A percentile compares a stretch with the other conserved stretches of the same genome.
phyloP scores from a whole-genome alignment of 2,113 vertebrate genomes.

The Rostratula benghalensis region DNA sequence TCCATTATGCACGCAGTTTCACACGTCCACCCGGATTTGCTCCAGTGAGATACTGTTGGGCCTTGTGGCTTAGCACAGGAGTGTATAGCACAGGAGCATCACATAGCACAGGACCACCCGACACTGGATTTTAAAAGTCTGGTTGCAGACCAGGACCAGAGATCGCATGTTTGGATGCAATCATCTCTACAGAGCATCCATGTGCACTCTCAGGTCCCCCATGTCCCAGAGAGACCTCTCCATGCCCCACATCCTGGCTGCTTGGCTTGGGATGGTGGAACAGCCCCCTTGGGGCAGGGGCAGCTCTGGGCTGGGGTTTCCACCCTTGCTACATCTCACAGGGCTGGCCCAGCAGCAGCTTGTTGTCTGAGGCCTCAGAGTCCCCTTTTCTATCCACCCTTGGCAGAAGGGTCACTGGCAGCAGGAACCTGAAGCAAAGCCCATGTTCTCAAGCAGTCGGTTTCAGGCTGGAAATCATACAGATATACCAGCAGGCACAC shows the following conservation, averaged over 20 bases:
- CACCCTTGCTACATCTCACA: rapidly evolving
- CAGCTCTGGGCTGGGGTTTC: rapidly evolving
- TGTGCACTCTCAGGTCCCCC: rapidly evolving
- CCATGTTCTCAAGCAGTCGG: background rate
- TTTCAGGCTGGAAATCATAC: background rate
- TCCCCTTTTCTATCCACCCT: background rate
- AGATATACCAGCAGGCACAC: background rate
- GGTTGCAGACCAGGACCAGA: background rate
- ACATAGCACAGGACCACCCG: background rate
- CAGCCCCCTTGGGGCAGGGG: background rate
- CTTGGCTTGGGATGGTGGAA: background rate
- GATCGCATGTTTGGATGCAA: rapidly evolving
- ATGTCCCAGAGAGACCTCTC: background rate
- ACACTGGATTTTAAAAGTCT: background rate
- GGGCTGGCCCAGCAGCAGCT: background rate
- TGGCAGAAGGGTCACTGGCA: background rate
- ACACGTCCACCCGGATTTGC: background rate
- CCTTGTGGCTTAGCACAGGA: background rate
- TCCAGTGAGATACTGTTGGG: background rate
- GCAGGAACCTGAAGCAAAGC: background rate
- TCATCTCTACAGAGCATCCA: background rate
- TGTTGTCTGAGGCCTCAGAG: background rate
- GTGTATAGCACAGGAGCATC: background rate
- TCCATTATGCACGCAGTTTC: background rate
- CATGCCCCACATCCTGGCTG: background rate